These are phyloP conservation scores for Tetramorium parvispinum DNA, from an alignment of 1,140 invertebrate genomes.

Conservation along the genomic window DNA sequence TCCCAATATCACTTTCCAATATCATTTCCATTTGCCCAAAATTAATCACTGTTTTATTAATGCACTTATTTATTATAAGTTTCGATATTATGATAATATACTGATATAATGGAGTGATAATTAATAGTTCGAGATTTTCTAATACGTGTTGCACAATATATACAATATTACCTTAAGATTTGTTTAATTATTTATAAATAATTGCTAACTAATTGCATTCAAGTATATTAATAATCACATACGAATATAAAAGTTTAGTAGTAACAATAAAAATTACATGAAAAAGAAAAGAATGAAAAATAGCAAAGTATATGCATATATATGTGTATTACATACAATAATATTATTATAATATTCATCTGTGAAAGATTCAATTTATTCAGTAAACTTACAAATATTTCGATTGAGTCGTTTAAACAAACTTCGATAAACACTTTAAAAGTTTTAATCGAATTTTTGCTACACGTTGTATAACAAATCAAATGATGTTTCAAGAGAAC, in stretches of 20 bases:
- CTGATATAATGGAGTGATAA: background rate
- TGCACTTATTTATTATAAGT: constrained; percentile 24
- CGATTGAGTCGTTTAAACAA: background rate
- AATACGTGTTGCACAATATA: background rate
- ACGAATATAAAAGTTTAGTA: background rate
- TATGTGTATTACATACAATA: background rate
- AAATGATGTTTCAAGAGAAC: background rate
- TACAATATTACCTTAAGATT: background rate
- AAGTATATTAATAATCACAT: background rate
- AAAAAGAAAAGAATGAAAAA: too few species aligned
- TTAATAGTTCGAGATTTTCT: background rate
- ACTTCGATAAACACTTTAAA: background rate
- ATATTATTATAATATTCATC: background rate
- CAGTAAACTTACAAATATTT: constrained; percentile 22
- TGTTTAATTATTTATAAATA: background rate
- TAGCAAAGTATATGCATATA: background rate
- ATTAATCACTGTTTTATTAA: constrained; percentile 27
- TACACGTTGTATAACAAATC: background rate
- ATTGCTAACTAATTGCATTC: background rate
- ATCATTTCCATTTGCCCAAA: constrained; percentile 27
- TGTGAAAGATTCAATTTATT: background rate
- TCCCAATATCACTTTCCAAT: background rate
- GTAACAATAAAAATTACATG: background rate
- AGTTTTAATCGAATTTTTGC: background rate
- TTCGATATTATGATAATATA: background rate